Conservation (phyloP, 2,113 vertebrate species). For the Mormyrus lacerda region DNA sequence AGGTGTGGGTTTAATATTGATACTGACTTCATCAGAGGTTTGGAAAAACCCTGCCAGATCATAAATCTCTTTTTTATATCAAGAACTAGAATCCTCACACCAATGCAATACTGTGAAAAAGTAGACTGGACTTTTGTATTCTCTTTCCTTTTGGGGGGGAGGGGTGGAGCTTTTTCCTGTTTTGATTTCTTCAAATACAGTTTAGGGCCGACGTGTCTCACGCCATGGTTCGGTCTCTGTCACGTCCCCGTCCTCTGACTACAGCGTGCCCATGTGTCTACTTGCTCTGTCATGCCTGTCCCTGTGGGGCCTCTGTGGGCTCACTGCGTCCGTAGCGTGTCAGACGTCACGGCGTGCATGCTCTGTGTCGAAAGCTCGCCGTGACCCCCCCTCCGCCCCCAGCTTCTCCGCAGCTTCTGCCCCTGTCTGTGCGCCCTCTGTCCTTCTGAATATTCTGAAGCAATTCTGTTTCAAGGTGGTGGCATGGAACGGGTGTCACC, state of each 20-base stretch:
- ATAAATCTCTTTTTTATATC: not conserved
- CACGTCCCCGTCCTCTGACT: not conserved
- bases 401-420: constrained; percentile 84
- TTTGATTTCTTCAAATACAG: constrained; percentile 9
- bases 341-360: constrained; percentile 50
- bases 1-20: not conserved
- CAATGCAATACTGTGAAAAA: not conserved
- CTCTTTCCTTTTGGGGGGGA: not conserved
- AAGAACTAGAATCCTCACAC: not conserved
- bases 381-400: constrained; percentile 57
- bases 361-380: constrained; percentile 45
- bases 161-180: not conserved
- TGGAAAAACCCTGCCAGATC: not conserved
- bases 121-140: not conserved
- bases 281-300: not conserved
- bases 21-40: not conserved
- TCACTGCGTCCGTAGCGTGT: constrained; percentile 19
- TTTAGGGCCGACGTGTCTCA: not conserved
- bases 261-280: not conserved
- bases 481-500: constrained; percentile 99
- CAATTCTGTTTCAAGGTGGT: constrained; percentile 99
- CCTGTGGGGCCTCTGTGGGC: not conserved
- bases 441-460: constrained; percentile 99
- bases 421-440: constrained; percentile 68
- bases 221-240: not conserved